A percentile compares a stretch with the other conserved stretches of the same genome.
Conservation (phyloP, 2,888 invertebrate genomes). For the Polydrusus cervinus region DNA sequence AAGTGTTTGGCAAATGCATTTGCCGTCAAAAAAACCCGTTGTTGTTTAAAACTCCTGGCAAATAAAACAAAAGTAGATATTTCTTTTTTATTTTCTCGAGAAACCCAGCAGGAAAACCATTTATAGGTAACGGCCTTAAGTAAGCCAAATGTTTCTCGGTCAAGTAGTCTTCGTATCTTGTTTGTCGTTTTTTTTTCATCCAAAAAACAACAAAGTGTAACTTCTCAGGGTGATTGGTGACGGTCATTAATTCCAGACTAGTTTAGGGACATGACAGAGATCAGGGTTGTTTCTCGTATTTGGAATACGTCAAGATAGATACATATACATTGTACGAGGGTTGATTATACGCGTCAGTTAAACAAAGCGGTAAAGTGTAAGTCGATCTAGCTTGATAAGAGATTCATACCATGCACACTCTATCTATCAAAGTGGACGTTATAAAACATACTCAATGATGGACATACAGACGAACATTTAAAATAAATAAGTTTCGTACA, state of each 20-base stretch:
- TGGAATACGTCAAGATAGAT: background rate
- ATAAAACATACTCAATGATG: too few species aligned
- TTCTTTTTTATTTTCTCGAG: background rate
- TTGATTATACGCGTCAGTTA: too few species aligned
- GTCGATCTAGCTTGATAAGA: too few species aligned
- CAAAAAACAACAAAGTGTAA: background rate
- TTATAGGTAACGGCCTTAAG: background rate
- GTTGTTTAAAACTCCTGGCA: background rate
- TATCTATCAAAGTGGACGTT: too few species aligned
- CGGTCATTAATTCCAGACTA: slow-evolving; percentile 4
- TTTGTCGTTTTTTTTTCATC: background rate
- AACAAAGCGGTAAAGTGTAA: too few species aligned
- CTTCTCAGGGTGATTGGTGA: background rate
- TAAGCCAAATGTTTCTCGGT: slow-evolving; percentile 4
- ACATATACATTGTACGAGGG: too few species aligned
- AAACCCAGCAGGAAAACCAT: background rate
- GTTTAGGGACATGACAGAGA: slow-evolving; percentile 5
- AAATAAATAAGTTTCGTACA: too few species aligned
- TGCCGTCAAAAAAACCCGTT: too few species aligned
- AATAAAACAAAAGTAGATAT: background rate
- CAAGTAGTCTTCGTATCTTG: background rate
- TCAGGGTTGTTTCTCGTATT: background rate
- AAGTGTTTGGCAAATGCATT: too few species aligned
- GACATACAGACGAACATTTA: too few species aligned
- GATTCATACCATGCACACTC: too few species aligned